Conservation (phyloP, 2,113 vertebrate genomes). For the Amia ocellicauda region DNA sequence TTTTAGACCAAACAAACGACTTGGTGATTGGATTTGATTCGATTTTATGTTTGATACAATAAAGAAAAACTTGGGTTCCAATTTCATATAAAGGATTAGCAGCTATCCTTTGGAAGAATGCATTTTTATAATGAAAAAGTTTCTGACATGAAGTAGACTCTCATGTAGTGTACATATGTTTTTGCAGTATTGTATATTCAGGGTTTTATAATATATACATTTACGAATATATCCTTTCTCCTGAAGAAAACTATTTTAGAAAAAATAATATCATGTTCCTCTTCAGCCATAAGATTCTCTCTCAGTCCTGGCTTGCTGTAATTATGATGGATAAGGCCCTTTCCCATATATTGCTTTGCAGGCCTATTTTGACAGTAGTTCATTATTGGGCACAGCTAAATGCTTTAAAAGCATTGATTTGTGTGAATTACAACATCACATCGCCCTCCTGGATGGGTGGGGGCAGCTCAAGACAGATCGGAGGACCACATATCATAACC, state of each 20-base stretch:
- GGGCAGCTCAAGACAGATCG: conserved; percentile 77
- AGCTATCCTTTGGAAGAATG: no score
- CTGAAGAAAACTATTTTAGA: conserved; percentile 53
- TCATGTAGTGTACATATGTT: no score
- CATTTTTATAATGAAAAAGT: no score
- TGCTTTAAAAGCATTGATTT: conserved; percentile 97
- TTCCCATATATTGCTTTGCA: conserved; percentile 82
- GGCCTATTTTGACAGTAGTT: conserved; percentile 92
- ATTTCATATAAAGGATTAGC: no score
- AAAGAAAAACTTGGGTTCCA: no score
- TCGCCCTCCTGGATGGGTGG: conserved; percentile 45
- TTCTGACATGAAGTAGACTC: no score
- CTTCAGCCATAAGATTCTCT: conserved; percentile 25
- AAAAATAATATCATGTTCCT: conserved; percentile 33
- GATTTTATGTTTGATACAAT: no score
- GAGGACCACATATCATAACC: conserved; percentile 75
- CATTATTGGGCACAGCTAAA: conserved; percentile 89
- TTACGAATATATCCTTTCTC: no score
- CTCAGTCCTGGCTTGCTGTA: conserved; percentile 33
- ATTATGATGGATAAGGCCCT: conserved; percentile 62
- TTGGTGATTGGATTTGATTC: no score
- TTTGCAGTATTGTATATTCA: neutral
- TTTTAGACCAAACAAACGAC: no score
- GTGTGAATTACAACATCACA: conserved; percentile 87
- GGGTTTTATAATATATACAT: conserved; percentile 13